phyloP scores from a whole-genome alignment of 2,888 invertebrate species.

The Incurvaria masculella region DNA sequence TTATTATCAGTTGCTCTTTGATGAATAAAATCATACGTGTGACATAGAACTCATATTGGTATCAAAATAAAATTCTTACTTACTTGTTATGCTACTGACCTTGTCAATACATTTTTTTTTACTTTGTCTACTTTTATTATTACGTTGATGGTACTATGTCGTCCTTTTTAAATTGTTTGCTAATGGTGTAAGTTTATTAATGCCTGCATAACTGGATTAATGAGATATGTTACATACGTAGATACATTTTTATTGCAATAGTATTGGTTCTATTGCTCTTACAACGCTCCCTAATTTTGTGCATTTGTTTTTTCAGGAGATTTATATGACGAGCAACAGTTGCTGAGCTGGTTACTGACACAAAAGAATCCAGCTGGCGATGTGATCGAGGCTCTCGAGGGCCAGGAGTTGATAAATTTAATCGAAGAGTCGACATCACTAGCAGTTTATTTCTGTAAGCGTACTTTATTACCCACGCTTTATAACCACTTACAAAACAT shows the following conservation, averaged over 20 bases:
- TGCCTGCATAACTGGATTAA: no score
- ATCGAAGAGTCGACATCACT: slow-evolving; percentile 79
- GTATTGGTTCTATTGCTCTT: neutral
- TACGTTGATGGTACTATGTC: no score
- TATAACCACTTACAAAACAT: slow-evolving; percentile 2
- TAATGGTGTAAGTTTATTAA: no score
- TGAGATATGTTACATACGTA: neutral
- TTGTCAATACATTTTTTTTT: no score
- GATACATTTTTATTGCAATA: neutral
- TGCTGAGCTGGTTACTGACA: slow-evolving; percentile 85
- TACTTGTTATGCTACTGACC: no score
- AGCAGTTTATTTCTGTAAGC: slow-evolving; percentile 93
- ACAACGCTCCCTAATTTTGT: slow-evolving; percentile 13
- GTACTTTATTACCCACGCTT: no score
- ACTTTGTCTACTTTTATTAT: no score
- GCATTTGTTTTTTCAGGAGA: slow-evolving; percentile 56
- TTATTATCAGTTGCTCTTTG: no score
- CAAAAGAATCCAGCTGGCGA: slow-evolving; percentile 92
- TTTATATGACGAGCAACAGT: slow-evolving; percentile 81
- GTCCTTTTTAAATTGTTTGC: no score
- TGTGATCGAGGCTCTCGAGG: slow-evolving; percentile 84
- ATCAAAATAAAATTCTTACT: no score
- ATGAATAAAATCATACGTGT: no score
- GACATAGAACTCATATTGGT: no score
- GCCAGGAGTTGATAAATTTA: slow-evolving; percentile 69